Evolutionary conservation across 2,113 vertebrate species (phyloP).

Genomic region (Strix uralensis): DNA sequence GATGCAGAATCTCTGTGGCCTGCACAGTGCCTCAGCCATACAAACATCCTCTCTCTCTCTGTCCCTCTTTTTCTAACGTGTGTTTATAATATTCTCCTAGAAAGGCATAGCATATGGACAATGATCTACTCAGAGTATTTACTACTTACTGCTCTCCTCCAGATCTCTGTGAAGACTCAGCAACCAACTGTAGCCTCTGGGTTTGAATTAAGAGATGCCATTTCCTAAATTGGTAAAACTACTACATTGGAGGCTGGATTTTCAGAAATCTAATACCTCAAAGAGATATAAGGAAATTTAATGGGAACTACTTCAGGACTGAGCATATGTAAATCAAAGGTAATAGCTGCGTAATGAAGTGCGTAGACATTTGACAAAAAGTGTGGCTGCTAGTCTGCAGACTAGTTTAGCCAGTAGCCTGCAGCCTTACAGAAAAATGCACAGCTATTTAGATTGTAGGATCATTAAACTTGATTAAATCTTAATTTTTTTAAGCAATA

Average conservation of each 20-base stretch:
- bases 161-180: background rate
- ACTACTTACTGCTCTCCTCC: background rate
- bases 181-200: background rate
- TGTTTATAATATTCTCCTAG: rapidly evolving
- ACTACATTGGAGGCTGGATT: background rate
- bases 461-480: background rate
- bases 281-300: conserved; percentile 30
- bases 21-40: background rate
- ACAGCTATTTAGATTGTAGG: background rate
- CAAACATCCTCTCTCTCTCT: background rate
- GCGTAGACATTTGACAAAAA: background rate
- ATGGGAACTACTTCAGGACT: background rate
- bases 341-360: conserved; percentile 5
- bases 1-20: background rate
- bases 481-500: background rate
- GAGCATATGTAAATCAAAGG: conserved; percentile 7
- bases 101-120: background rate
- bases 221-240: conserved; percentile 39
- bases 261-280: conserved; percentile 7
- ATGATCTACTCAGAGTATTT: background rate
- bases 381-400: background rate
- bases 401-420: background rate
- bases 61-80: background rate
- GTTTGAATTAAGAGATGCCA: conserved; percentile 24
- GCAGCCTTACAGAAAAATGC: background rate